phyloP scores from a whole-genome alignment of 2,113 vertebrate genomes.

The Scophthalmus maximus region DNA sequence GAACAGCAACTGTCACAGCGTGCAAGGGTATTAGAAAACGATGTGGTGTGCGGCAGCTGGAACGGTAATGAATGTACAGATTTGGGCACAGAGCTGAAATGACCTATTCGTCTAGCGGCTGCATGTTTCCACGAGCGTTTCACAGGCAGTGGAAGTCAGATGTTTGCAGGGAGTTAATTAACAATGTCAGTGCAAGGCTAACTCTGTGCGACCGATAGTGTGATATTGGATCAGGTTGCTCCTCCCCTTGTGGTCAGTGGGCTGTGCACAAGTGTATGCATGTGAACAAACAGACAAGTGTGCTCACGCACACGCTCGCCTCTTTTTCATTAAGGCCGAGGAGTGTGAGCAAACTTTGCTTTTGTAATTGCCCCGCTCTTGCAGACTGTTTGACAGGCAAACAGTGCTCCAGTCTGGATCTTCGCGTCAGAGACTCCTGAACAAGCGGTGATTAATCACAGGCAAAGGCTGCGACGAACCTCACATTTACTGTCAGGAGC shows the following conservation, averaged over 20 bases:
- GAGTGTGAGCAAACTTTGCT: constrained; percentile 60
- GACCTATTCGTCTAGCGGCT: background rate
- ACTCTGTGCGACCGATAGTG: no score
- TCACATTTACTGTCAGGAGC: constrained; percentile 47
- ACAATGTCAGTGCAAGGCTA: background rate
- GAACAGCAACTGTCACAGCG: background rate
- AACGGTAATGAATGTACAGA: background rate
- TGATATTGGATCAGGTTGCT: background rate
- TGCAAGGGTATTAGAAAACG: background rate
- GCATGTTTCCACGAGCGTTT: background rate
- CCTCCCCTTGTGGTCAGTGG: background rate
- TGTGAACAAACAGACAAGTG: constrained; percentile 10
- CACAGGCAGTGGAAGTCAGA: background rate
- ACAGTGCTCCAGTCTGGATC: constrained; percentile 55
- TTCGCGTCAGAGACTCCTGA: constrained; percentile 48
- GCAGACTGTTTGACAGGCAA: constrained; percentile 62
- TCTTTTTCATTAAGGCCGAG: constrained; percentile 12
- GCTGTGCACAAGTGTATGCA: background rate
- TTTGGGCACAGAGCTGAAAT: background rate
- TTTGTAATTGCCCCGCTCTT: constrained; percentile 64
- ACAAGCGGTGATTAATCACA: constrained; percentile 51
- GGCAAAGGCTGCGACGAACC: constrained; percentile 49
- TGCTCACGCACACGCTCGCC: constrained; percentile 7
- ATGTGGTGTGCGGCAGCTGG: background rate
- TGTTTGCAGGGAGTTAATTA: background rate